Base-by-base conservation (phyloP, 2,888 invertebrate genomes). In the Malthinus seriepunctatus region DNA sequence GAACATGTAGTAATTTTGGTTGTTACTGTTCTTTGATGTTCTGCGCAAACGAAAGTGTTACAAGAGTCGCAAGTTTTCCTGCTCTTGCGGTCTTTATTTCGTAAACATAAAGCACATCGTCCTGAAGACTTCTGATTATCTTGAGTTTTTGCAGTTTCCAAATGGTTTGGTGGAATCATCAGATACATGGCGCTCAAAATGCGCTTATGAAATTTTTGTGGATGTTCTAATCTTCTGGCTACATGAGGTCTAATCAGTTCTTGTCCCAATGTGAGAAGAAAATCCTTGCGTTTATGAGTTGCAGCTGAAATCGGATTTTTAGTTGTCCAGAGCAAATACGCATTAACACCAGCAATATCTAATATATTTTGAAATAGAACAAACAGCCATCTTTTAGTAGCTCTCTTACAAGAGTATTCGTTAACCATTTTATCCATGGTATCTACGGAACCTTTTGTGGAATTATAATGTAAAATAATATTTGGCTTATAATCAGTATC, bases 361-460 rank as follows among this genome's bases (percentile, higher is more conserved):
- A 62, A 42, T 35, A 64, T 42, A 46, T 62, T 52, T 33, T 14
- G 52, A 61, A 65, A 66, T 49, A 65, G 60, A 50, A 56, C 63
- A 56, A 67, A 63, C 12, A 63, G 56, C 67, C 65, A 67, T 37
- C 64, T 38, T 44, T 63, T 64, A 47, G 46, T 67, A 59, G 50
- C 60, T 47, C 60, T 23, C 10, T 50, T 45, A 9, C 42, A 52
- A 12, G 59, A 47, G 46, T 62, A 67, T 55, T 63, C 52, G 33
- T 60, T 59, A 23, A 52, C 50, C 55, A 66, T 56, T 56, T 68
- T 54, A 53, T 68, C 63, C 8, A 50, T 53, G 11, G 62, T 53
- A 51, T 68, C 63, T 37, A 63, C 63, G 34, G 63, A 61, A 52
- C 61, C 63, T 46, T 67, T 66, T 38, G 65, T 66, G 53, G 54